These are phyloP conservation scores for Cossypha niveicapilla DNA, from an alignment of 2,797 vertebrate species.

Conservation along the genomic window DNA sequence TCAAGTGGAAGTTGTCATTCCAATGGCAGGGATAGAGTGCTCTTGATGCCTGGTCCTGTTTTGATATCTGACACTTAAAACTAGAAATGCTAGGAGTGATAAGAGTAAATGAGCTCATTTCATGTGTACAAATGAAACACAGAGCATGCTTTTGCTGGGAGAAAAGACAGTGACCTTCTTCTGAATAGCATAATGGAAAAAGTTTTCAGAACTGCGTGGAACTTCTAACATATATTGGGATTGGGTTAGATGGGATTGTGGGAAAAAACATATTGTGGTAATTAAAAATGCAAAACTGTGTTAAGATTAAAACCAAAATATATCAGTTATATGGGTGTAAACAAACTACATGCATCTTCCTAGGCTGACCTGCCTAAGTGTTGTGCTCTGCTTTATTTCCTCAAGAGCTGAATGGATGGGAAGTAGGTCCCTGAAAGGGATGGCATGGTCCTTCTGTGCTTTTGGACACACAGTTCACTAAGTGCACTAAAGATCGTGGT, in stretches of 20 bases:
- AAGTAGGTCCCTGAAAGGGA: not conserved
- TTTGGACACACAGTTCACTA: not conserved
- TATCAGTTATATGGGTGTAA: not conserved
- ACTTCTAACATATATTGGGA: not conserved
- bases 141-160: not conserved
- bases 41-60: not conserved
- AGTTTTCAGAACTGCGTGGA: not conserved
- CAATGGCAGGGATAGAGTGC: not conserved
- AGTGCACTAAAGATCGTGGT: not conserved
- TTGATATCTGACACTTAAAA: not conserved
- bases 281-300: not conserved
- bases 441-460: not conserved
- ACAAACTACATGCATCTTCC: not conserved
- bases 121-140: not conserved
- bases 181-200: not conserved
- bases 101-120: conserved; percentile 1
- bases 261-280: not conserved
- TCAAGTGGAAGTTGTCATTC: conserved; percentile 34
- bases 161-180: not conserved
- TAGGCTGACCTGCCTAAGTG: not conserved
- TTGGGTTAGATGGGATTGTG: not conserved
- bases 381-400: not conserved
- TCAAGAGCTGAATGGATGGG: not conserved
- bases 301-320: not conserved
- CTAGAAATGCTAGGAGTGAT: not conserved